Evolutionary conservation across 2,797 vertebrate species (phyloP), one percentile per base, ranked within the genome.

Genomic region (Lepus townsendii): DNA sequence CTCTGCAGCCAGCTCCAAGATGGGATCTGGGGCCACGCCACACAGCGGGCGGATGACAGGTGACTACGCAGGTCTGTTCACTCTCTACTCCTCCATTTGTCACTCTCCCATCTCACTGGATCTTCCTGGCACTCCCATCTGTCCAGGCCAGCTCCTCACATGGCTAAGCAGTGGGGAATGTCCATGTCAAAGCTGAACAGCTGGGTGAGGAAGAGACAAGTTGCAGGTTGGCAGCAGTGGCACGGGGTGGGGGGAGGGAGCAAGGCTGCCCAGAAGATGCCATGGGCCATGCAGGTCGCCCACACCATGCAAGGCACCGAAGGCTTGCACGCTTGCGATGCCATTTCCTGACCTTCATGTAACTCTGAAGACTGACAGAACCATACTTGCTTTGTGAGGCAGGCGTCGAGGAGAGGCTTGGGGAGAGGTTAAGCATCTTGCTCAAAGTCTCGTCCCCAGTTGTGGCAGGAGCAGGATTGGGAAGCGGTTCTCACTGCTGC

Each of bases 311-410:
- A 10, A 14, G 24, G 24, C 62, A 2, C 16, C 0, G 8, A 1
- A 0, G 47, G 85, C 35, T 52, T 75, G 24, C 63, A 26, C 26
- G 3, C 0, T 1, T 0, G 0, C 2, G 7, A 3, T 0, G 20
- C 52, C 22, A 4, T 2, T 8, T 19, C 42, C 78, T 0, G 0
- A 57, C 30, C 2, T 0, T 16, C 17, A 72, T 52, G 7, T 2
- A 3, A 63, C 16, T 9, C 78, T 1, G 6, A 0, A 14, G 62
- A 47, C 14, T 6, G 2, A 8, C 0, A 47, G 20, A 50, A 26
- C 11, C 22, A 0, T 3, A 8, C 60, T 71, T 26, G 0, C 19
- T 9, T 10, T 2, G 19, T 3, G 72, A 88, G 52, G 72, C 12
- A 6, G 38, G 26, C 7, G 17, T 16, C 11, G n/a, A n/a, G 54